Conservation (phyloP, 2,888 invertebrate genomes). For the Cantharis flavilabris region DNA sequence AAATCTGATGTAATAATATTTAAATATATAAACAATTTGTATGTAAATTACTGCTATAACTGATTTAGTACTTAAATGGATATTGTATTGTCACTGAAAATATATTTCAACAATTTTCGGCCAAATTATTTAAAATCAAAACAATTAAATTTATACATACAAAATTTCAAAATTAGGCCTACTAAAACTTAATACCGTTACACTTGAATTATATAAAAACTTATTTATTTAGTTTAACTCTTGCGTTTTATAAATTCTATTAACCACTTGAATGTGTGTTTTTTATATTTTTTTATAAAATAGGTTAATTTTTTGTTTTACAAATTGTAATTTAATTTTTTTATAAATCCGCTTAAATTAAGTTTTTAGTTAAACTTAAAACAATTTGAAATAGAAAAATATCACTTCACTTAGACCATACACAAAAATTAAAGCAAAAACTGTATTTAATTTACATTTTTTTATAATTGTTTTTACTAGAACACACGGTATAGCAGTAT, state of each 20-base stretch:
- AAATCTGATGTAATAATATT: background rate
- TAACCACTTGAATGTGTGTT: background rate
- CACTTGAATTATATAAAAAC: background rate
- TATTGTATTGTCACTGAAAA: background rate
- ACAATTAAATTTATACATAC: background rate
- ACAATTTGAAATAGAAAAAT: background rate
- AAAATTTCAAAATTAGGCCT: background rate
- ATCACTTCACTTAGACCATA: background rate
- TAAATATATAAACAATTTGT: background rate
- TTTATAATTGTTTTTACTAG: background rate
- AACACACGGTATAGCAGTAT: background rate
- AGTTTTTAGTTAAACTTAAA: background rate
- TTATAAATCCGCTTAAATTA: background rate
- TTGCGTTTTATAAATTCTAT: background rate
- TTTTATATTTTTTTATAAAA: background rate
- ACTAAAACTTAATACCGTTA: background rate
- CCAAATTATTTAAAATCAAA: background rate
- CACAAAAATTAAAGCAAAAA: background rate
- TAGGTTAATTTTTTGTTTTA: background rate
- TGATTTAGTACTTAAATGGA: background rate
- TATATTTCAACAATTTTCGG: background rate
- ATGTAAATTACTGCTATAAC: background rate
- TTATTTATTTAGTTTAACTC: background rate
- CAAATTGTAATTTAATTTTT: background rate
- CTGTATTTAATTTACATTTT: background rate